Conservation (phyloP, 2,797 vertebrate species). For the Falco novaeseelandiae region DNA sequence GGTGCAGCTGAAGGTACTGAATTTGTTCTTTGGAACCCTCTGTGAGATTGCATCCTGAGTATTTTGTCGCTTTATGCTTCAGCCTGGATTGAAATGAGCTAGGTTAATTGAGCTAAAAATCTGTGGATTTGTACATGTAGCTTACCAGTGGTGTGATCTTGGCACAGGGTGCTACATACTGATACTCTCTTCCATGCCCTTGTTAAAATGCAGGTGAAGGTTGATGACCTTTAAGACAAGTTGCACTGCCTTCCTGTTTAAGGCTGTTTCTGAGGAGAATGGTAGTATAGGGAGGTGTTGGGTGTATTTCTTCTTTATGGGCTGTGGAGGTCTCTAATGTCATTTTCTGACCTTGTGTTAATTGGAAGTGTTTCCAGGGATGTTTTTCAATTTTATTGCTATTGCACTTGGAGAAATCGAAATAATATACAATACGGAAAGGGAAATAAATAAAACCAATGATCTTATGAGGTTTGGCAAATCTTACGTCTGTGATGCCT, state of each 20-base stretch:
- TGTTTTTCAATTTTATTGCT: slow-evolving; percentile 60
- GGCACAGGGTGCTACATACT: neutral
- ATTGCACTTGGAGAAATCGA: slow-evolving; percentile 39
- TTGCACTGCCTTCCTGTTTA: neutral
- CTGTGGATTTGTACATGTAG: neutral
- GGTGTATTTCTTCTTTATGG: slow-evolving; percentile 24
- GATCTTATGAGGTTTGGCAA: slow-evolving; percentile 23
- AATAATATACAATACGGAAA: slow-evolving; percentile 24
- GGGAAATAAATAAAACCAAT: slow-evolving; percentile 43
- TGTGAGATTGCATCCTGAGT: neutral
- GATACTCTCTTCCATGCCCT: neutral
- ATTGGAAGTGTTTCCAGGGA: slow-evolving; percentile 37
- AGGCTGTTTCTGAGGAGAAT: neutral
- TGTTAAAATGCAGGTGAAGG: neutral
- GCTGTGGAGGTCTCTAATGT: slow-evolving; percentile 27
- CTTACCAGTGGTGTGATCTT: neutral
- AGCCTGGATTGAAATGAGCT: neutral
- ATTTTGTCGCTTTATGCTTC: neutral
- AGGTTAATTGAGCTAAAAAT: neutral
- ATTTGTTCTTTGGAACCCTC: neutral
- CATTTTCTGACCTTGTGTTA: slow-evolving; percentile 60
- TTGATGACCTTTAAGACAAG: neutral
- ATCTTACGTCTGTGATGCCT: neutral
- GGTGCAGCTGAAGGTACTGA: neutral
- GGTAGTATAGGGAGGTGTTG: neutral